These are phyloP conservation scores for Amblyopsis rosae DNA, from an alignment of 2,113 vertebrate genomes.

Conservation along the genomic window DNA sequence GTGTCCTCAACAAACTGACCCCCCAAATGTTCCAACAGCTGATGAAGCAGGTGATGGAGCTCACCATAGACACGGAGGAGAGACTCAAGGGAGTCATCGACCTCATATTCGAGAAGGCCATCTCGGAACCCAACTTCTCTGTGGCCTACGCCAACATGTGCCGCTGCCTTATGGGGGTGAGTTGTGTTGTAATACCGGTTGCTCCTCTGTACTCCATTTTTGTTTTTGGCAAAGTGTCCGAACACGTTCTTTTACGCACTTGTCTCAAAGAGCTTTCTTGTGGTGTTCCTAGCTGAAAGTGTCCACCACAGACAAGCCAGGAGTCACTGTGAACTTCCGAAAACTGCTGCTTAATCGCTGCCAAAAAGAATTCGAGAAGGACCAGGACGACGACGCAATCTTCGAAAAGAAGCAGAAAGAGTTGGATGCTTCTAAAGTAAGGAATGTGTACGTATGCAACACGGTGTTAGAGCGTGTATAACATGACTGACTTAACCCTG, in stretches of 20 bases:
- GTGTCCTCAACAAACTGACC: conserved; percentile 96
- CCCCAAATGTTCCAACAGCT: conserved; percentile 98
- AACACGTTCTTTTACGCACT: no score
- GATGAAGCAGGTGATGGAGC: conserved; percentile 95
- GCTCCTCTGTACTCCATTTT: no score
- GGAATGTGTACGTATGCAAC: conserved; percentile 30
- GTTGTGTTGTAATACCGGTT: conserved; percentile 35
- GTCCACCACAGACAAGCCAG: conserved; percentile 91
- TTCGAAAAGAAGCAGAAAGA: conserved; percentile 98
- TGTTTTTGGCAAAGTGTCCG: no score
- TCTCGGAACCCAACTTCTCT: conserved; percentile 95
- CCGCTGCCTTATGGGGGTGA: conserved; percentile 94
- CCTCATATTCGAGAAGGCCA: conserved; percentile 97
- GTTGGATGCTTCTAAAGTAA: conserved; percentile 86
- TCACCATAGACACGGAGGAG: conserved; percentile 94
- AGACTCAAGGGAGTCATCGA: conserved; percentile 96
- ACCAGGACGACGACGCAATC: conserved; percentile 94
- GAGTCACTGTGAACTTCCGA: conserved; percentile 91
- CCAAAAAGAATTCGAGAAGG: conserved; percentile 98
- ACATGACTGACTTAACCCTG: not conserved
- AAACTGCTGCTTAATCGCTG: conserved; percentile 96
- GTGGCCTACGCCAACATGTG: conserved; percentile 99
- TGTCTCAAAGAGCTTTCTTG: not conserved
- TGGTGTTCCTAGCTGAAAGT: conserved; percentile 86
- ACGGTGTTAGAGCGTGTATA: no score